These are phyloP conservation scores for Bos javanicus DNA, from an alignment of 2,113 vertebrate species.

Conservation along the genomic window DNA sequence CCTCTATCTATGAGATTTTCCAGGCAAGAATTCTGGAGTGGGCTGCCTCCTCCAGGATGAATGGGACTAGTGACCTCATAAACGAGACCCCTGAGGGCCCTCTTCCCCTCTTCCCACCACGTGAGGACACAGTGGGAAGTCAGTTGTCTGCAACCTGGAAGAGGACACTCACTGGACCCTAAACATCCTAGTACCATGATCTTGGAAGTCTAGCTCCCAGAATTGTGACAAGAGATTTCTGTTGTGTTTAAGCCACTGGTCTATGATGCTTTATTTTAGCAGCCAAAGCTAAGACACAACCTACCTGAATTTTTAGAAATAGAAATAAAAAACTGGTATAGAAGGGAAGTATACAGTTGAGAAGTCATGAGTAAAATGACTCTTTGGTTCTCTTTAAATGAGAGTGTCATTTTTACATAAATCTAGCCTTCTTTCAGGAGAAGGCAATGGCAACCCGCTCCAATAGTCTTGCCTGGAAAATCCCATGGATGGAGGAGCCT, in stretches of 20 bases:
- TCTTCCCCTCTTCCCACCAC: background rate
- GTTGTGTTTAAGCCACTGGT: background rate
- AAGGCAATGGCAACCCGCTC: no score
- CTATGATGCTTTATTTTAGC: background rate
- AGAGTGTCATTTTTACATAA: background rate
- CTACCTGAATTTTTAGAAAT: background rate
- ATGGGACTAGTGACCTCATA: background rate
- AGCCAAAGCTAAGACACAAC: background rate
- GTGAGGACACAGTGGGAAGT: background rate
- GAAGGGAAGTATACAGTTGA: background rate
- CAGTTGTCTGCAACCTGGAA: background rate
- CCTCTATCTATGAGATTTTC: background rate
- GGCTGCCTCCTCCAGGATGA: background rate
- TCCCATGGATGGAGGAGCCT: no score
- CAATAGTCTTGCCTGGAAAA: no score
- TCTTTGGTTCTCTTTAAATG: background rate
- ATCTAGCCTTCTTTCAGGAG: background rate
- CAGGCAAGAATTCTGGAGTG: background rate
- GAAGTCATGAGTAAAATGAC: background rate
- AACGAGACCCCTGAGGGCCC: background rate
- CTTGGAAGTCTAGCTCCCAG: background rate
- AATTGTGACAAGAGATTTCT: background rate
- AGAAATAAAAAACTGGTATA: background rate
- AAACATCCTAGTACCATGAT: background rate
- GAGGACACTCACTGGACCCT: background rate